phyloP scores from a whole-genome alignment of 2,888 invertebrate genomes.

The Trichacis sp. region DNA sequence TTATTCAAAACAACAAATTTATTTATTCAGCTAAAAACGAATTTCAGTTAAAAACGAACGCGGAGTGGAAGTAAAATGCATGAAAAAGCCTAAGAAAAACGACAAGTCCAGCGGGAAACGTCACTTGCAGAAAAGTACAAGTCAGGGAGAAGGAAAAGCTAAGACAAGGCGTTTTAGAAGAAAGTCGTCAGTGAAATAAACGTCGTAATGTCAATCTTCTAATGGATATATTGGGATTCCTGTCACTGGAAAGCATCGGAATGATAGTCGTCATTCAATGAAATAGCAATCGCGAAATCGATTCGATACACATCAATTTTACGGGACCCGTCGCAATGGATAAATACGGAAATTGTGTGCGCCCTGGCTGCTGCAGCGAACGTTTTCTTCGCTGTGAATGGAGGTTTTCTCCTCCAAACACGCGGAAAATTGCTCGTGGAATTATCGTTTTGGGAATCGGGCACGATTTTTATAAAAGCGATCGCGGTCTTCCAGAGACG shows the following conservation, averaged over 20 bases:
- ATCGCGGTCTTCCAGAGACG: not conserved
- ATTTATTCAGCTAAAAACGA: too few species aligned
- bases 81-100: too few species aligned
- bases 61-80: too few species aligned
- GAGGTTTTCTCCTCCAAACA: not conserved
- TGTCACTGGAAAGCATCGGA: slow-evolving; percentile 7
- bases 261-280: slow-evolving; percentile 7
- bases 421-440: not conserved
- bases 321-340: slow-evolving; percentile 27
- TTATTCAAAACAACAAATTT: too few species aligned
- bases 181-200: not conserved
- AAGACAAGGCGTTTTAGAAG: too few species aligned
- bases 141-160: too few species aligned
- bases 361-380: not conserved
- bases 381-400: not conserved
- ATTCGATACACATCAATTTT: slow-evolving; percentile 24
- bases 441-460: not conserved
- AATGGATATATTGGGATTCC: slow-evolving; percentile 10
- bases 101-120: too few species aligned
- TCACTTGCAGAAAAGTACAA: too few species aligned
- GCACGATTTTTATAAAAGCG: not conserved
- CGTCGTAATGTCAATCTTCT: slow-evolving; percentile 1
- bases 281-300: slow-evolving; percentile 20
- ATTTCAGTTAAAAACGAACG: too few species aligned
- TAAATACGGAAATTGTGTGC: slow-evolving; percentile 31